These are phyloP conservation scores for Aporrectodea caliginosa DNA, from an alignment of 1,140 invertebrate genomes.

Conservation along the genomic window DNA sequence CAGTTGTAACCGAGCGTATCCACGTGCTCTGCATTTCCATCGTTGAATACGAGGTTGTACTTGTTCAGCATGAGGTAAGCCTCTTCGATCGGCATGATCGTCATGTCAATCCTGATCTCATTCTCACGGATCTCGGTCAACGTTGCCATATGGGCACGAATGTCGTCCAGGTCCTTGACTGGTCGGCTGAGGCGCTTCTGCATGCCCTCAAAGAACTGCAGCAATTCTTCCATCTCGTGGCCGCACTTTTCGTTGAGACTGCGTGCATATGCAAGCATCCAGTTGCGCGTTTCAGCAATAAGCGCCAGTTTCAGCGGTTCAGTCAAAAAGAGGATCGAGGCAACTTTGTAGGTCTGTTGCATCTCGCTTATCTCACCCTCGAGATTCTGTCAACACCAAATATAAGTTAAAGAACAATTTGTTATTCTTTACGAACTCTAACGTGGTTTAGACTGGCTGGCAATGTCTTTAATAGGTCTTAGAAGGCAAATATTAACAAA, in stretches of 20 bases:
- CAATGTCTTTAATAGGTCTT: too few relatives aligned
- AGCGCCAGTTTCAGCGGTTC: conserved; percentile 82
- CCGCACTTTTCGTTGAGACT: conserved; percentile 89
- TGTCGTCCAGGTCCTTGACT: conserved; percentile 86
- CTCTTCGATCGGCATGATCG: conserved; percentile 91
- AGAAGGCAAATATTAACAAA: too few relatives aligned
- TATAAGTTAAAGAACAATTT: conserved; percentile 10
- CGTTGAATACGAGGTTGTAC: conserved; percentile 80
- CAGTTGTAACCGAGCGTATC: conserved; percentile 85
- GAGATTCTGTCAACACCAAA: conserved; percentile 48
- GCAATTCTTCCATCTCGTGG: conserved; percentile 76
- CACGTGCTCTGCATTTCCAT: conserved; percentile 86
- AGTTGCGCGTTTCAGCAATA: conserved; percentile 76
- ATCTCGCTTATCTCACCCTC: conserved; percentile 54
- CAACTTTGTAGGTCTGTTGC: conserved; percentile 48
- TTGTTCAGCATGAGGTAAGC: conserved; percentile 84
- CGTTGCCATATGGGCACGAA: conserved; percentile 86
- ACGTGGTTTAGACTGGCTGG: too few relatives aligned
- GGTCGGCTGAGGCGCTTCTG: conserved; percentile 61
- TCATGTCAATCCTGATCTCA: conserved; percentile 90
- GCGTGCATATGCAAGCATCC: conserved; percentile 81
- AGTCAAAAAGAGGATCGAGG: conserved; percentile 56
- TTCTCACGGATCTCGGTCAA: conserved; percentile 87
- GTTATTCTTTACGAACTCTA: too few relatives aligned
- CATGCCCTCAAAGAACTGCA: conserved; percentile 53